A percentile compares a stretch with the other conserved stretches of the same genome.
phyloP scores from a whole-genome alignment of 2,113 vertebrate species.

The Barbus barbus region DNA sequence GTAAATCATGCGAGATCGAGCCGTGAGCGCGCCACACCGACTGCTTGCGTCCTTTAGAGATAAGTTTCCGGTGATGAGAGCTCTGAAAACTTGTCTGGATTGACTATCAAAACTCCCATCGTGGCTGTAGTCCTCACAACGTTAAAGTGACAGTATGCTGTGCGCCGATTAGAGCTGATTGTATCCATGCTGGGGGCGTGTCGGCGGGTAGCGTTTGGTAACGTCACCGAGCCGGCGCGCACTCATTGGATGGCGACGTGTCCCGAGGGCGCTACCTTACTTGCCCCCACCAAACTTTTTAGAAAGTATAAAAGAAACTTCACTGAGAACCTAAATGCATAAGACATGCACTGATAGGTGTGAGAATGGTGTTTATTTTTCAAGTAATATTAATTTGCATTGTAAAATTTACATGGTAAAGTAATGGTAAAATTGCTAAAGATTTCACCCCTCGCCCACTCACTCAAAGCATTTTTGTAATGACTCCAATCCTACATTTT shows the following conservation, averaged over 20 bases:
- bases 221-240: conserved; percentile 65
- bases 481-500: too few species aligned
- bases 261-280: conserved; percentile 63
- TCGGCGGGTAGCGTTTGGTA: conserved; percentile 65
- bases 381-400: too few species aligned
- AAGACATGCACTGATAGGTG: too few species aligned
- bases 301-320: conserved; percentile 27
- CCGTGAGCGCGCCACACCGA: conserved; percentile 48
- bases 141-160: conserved; percentile 71
- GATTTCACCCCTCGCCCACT: too few species aligned
- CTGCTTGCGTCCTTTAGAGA: conserved; percentile 61
- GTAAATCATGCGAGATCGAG: conserved; percentile 66
- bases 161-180: conserved; percentile 69
- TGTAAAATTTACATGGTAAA: too few species aligned
- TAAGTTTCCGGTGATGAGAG: conserved; percentile 58
- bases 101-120: conserved; percentile 76
- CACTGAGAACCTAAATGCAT: not conserved
- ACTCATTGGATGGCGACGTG: conserved; percentile 69
- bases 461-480: too few species aligned
- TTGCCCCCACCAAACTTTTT: conserved; percentile 55
- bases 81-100: conserved; percentile 63
- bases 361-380: too few species aligned
- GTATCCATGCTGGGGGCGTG: conserved; percentile 82
- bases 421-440: too few species aligned
- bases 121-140: conserved; percentile 66